Evolutionary conservation across 2,797 vertebrate genomes (phyloP).

Genomic region (Tachyglossus aculeatus): DNA sequence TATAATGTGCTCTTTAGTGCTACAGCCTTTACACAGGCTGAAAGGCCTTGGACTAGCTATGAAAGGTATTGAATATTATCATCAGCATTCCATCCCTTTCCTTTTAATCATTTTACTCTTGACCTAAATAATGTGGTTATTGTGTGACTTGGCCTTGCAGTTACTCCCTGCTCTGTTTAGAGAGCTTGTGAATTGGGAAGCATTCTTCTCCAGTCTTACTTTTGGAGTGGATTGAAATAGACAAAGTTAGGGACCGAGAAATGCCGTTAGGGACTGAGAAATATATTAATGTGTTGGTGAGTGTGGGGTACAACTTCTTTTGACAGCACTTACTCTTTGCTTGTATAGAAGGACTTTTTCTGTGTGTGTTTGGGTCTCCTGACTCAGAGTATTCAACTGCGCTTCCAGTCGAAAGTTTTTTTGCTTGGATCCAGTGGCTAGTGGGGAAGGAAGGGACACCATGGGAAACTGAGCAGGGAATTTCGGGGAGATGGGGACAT

Average conservation of each 20-base stretch:
- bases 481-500: no score
- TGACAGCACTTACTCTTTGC: neutral
- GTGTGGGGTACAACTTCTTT: neutral
- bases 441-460: no score
- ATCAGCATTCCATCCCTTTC: slow-evolving; percentile 77
- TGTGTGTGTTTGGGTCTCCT: slow-evolving; percentile 3
- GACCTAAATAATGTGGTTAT: slow-evolving; percentile 64
- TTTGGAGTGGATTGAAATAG: slow-evolving; percentile 28
- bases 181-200: slow-evolving; percentile 23
- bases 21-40: slow-evolving; percentile 70
- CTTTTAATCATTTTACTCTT: slow-evolving; percentile 73
- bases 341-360: slow-evolving; percentile 4
- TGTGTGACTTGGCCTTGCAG: slow-evolving; percentile 47
- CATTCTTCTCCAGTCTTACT: slow-evolving; percentile 3
- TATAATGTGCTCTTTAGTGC: slow-evolving; percentile 64
- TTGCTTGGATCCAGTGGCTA: no score
- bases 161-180: slow-evolving; percentile 38
- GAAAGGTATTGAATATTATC: slow-evolving; percentile 81
- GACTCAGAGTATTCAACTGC: slow-evolving; percentile 16
- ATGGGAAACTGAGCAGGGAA: no score
- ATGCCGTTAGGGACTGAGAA: slow-evolving; percentile 24
- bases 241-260: slow-evolving; percentile 4
- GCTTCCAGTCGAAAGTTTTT: slow-evolving; percentile 23
- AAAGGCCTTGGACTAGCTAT: slow-evolving; percentile 69
- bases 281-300: slow-evolving; percentile 17